Base-by-base conservation (phyloP, 2,113 vertebrate species). In the Neogale vison region DNA sequence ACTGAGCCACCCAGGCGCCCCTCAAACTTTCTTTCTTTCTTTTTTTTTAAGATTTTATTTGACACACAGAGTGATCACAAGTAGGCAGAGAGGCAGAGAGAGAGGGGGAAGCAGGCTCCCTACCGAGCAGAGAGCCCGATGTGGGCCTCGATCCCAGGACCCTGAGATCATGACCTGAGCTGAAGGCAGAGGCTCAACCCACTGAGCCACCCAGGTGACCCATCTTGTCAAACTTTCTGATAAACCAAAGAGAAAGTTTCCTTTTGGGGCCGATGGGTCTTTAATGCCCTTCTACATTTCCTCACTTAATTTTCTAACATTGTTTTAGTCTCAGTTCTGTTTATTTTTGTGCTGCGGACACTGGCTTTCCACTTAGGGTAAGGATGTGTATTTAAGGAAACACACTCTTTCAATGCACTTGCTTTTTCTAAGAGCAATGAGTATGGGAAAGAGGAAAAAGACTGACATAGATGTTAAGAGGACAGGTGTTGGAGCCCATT, bases 211-310 rank as follows among this genome's bases (percentile, higher is more conserved):
- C 45, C 45, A 11, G 45, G 45, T 9, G 45, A 10, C 45, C 45
- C 45, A 47, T 83, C 69, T 82, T 82, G 42, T 72, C 67, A 95
- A 52, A 90, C 52, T 85, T 79, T 63, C 34, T 23, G 12, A 84
- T 84, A 96, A 85, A 91, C n/a, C 57, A 94, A 39, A 93, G 39
- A 77, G 29, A 74, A 59, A 4, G 55, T 69, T 89, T 82, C 92
- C 18, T 29, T 61, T 39, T 59, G 85, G 34, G 50, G 7, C 42
- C 4, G 34, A 26, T 7, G 36, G 26, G n/a, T 52, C 55, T 95
- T 86, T 13, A 47, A 82, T 20, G 59, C 14, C 6, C 31, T 34
- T 11, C 61, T 26, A 52, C 1, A 63, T 23, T 26, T 84, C 10
- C 61, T 87, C 63, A 14, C 61, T 69, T 85, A 45, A 88, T n/a